phyloP scores from a whole-genome alignment of 2,113 vertebrate species.

The Pantherophis guttatus region DNA sequence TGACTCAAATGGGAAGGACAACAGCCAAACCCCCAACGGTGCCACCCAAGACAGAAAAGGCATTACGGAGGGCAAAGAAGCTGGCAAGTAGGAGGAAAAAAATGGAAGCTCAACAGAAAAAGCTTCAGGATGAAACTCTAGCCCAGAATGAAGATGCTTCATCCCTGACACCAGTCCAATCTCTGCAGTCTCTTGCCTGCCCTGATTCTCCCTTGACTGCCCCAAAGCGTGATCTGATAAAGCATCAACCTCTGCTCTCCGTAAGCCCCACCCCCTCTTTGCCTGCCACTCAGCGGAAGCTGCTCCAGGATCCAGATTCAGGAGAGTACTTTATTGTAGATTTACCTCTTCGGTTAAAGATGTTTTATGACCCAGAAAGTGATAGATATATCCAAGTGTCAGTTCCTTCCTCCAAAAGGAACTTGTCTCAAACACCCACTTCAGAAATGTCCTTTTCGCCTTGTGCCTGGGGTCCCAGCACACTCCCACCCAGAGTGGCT shows the following conservation, averaged over 20 bases:
- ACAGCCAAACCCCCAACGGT: conserved; percentile 84
- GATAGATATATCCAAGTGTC: conserved; percentile 88
- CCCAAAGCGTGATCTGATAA: conserved; percentile 50
- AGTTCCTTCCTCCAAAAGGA: conserved; percentile 72
- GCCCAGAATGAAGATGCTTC: conserved; percentile 34
- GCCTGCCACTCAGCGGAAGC: conserved; percentile 83
- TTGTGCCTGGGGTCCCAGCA: conserved; percentile 77
- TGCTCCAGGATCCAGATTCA: conserved; percentile 92
- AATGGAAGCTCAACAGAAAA: conserved; percentile 70
- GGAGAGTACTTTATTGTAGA: conserved; percentile 93
- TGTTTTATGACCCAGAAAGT: conserved; percentile 93
- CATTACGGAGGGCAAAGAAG: conserved; percentile 87
- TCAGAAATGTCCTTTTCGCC: conserved; percentile 72
- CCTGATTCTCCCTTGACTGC: conserved; percentile 63
- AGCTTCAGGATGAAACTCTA: conserved; percentile 34
- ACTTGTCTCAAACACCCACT: conserved; percentile 53
- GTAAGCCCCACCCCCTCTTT: conserved; percentile 67
- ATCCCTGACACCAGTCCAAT: conserved; percentile 40
- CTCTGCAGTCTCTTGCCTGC: conserved; percentile 58
- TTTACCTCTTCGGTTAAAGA: conserved; percentile 89
- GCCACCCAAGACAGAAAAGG: conserved; percentile 92
- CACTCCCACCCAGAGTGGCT: conserved; percentile 76
- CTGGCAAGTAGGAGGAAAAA: conserved; percentile 86
- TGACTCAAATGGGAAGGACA: conserved; percentile 64
- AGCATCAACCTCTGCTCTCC: conserved; percentile 18